These are phyloP conservation scores for Lycia hirtaria DNA, from an alignment of 2,888 invertebrate genomes.

Conservation along the genomic window DNA sequence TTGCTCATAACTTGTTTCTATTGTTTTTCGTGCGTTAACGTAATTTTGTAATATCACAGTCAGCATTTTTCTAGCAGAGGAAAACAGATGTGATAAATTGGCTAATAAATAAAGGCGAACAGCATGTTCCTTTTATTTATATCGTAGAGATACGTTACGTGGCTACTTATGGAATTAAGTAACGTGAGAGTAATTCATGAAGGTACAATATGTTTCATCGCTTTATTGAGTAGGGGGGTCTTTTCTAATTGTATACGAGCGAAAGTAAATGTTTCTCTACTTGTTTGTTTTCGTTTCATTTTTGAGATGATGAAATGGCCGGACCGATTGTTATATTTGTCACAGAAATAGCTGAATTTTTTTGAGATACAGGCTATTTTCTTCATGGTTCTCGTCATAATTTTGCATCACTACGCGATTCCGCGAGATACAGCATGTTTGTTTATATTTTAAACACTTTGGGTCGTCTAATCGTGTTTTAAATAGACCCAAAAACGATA, in stretches of 20 bases:
- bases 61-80: conserved; percentile 32
- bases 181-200: conserved; percentile 22
- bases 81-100: conserved; percentile 41
- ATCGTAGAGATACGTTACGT: conserved; percentile 19
- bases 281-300: not conserved
- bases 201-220: not conserved
- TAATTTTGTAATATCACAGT: conserved; percentile 18
- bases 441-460: too few species aligned
- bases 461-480: too few species aligned
- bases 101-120: conserved; percentile 38
- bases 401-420: too few species aligned
- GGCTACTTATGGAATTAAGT: conserved; percentile 27
- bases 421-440: too few species aligned
- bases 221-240: not conserved
- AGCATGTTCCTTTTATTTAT: conserved; percentile 22
- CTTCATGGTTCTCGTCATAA: too few species aligned
- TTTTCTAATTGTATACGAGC: not conserved
- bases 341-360: too few species aligned
- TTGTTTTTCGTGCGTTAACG: not conserved
- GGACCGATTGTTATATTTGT: too few species aligned
- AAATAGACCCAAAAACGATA: too few species aligned
- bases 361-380: too few species aligned
- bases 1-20: not conserved
- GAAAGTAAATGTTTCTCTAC: not conserved
- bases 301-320: too few species aligned